phyloP scores from a whole-genome alignment of 2,888 invertebrate species.

The Galerucella calmariensis region DNA sequence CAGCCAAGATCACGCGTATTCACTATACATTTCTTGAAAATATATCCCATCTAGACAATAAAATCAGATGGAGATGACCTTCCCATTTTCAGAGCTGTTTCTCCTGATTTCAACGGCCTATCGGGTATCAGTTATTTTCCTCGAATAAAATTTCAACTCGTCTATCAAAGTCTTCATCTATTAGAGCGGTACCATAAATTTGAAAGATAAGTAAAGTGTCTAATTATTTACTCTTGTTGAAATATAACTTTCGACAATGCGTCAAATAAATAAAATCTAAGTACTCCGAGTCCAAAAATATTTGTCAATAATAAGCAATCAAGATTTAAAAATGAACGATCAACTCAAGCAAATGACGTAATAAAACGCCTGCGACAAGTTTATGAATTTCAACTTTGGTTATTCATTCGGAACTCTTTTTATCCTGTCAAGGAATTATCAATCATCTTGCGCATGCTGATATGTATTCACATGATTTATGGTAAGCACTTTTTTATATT shows the following conservation, averaged over 20 bases:
- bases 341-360: conserved; percentile 50
- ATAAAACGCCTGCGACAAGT: conserved; percentile 57
- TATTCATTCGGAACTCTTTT: conserved; percentile 50
- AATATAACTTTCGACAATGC: too few relatives aligned
- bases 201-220: too few relatives aligned
- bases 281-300: neutral
- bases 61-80: too few relatives aligned
- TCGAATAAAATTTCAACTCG: too few relatives aligned
- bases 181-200: neutral
- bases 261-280: too few relatives aligned
- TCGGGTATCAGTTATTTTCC: too few relatives aligned
- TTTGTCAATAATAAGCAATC: conserved; percentile 45
- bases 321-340: conserved; percentile 54
- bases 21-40: too few relatives aligned
- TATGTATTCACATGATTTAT: conserved; percentile 7
- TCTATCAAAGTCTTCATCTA: too few relatives aligned
- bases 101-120: too few relatives aligned
- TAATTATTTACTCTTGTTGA: neutral
- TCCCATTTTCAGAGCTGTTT: too few relatives aligned
- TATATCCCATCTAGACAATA: too few relatives aligned
- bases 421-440: conserved; percentile 52
- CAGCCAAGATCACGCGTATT: too few relatives aligned
- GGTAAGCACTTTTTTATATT: neutral
- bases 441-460: conserved; percentile 50
- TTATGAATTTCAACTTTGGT: conserved; percentile 58